These are phyloP conservation scores for Ericerus pela DNA, from an alignment of 1,140 invertebrate genomes.

Conservation along the genomic window DNA sequence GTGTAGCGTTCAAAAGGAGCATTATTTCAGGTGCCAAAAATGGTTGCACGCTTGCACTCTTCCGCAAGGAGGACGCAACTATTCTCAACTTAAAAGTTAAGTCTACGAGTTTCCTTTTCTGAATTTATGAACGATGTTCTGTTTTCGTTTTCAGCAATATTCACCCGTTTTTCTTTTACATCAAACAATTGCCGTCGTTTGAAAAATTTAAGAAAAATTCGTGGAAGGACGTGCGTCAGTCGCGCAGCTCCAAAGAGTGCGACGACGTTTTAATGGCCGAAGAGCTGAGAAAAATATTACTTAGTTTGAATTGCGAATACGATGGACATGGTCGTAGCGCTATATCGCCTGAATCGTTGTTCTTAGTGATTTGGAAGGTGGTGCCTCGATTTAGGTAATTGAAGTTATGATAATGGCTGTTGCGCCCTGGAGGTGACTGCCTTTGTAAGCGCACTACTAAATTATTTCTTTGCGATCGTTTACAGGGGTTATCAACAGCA, in stretches of 20 bases:
- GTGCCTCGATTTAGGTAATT: constrained; percentile 56
- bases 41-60: too few species aligned
- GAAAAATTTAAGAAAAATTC: constrained; percentile 37
- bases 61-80: not conserved
- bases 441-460: not conserved
- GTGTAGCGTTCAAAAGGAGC: too few species aligned
- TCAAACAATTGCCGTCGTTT: constrained; percentile 59
- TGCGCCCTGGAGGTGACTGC: not conserved
- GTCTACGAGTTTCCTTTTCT: too few species aligned
- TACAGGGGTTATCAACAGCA: constrained; percentile 67
- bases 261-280: constrained; percentile 57
- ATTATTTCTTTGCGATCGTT: not conserved
- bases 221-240: constrained; percentile 41
- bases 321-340: constrained; percentile 43
- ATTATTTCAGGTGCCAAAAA: too few species aligned
- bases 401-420: not conserved
- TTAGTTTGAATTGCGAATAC: constrained; percentile 38
- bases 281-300: constrained; percentile 60
- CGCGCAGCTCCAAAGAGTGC: constrained; percentile 43
- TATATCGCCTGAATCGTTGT: constrained; percentile 66
- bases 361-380: constrained; percentile 72
- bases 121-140: too few species aligned
- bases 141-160: constrained; percentile 65
- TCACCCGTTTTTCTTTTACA: constrained; percentile 67
- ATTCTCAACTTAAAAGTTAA: not conserved